A percentile compares a stretch with the other conserved stretches of the same genome.
Conservation (phyloP, 2,113 vertebrate species). For the Lutjanus erythropterus region DNA sequence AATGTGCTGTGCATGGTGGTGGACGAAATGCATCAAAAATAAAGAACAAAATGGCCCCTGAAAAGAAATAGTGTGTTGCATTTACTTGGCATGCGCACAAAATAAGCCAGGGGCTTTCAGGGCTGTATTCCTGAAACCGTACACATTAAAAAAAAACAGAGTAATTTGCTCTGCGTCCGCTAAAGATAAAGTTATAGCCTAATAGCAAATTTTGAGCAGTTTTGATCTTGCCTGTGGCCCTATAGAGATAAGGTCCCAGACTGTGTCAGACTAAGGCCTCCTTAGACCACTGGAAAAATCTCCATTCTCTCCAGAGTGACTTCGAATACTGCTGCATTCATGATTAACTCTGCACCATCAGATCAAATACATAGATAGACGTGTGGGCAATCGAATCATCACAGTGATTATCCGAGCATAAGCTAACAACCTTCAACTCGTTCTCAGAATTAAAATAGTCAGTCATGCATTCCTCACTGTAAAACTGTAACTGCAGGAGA, state of each 20-base stretch:
- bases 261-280: slow-evolving; percentile 1
- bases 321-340: slow-evolving; percentile 15
- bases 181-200: slow-evolving; percentile 50
- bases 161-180: slow-evolving; percentile 33
- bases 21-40: slow-evolving; percentile 80
- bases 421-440: slow-evolving; percentile 17
- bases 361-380: slow-evolving; percentile 40
- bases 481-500: background rate
- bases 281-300: slow-evolving; percentile 31
- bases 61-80: slow-evolving; percentile 60
- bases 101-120: slow-evolving; percentile 60
- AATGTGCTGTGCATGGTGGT: slow-evolving; percentile 74
- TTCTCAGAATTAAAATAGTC: slow-evolving; percentile 17
- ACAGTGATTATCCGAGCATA: slow-evolving; percentile 34
- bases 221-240: slow-evolving; percentile 32
- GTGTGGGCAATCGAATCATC: slow-evolving; percentile 32
- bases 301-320: slow-evolving; percentile 18
- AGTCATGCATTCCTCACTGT: slow-evolving; percentile 20
- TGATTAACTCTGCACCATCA: slow-evolving; percentile 28
- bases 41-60: slow-evolving; percentile 71
- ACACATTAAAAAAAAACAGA: slow-evolving; percentile 38
- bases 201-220: slow-evolving; percentile 15
- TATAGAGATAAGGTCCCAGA: slow-evolving; percentile 7
- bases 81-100: slow-evolving; percentile 49
- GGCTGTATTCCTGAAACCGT: slow-evolving; percentile 43